Percentiles rank a stretch among this genome's conserved stretches.
Evolutionary conservation across 2,113 vertebrate genomes (phyloP).

Genomic region (Rhinoderma darwinii): DNA sequence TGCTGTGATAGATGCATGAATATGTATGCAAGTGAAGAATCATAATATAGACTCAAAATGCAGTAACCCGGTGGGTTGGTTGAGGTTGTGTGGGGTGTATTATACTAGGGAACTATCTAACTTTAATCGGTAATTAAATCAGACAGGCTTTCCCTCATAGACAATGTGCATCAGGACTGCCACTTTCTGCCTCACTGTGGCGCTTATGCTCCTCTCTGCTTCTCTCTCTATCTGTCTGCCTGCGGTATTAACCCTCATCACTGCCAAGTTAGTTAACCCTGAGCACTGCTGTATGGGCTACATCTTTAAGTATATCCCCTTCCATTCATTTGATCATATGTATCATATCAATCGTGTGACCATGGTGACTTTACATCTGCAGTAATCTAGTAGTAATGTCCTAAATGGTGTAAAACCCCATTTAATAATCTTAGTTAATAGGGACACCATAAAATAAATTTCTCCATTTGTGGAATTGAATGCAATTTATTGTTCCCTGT

Average conservation of each 20-base stretch:
- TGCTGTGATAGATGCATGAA: background rate
- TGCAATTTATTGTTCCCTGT: background rate
- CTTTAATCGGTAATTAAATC: slow-evolving; percentile 59
- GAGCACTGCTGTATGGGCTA: background rate
- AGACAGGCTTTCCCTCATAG: slow-evolving; percentile 50
- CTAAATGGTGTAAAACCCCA: background rate
- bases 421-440: background rate
- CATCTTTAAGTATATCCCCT: background rate
- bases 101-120: slow-evolving; percentile 43
- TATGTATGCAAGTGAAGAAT: background rate
- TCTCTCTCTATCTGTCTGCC: slow-evolving; percentile 21
- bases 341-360: background rate
- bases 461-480: background rate
- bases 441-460: background rate
- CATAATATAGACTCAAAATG: background rate
- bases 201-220: slow-evolving; percentile 44
- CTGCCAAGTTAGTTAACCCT: slow-evolving; percentile 46
- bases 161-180: slow-evolving; percentile 5
- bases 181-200: slow-evolving; percentile 55
- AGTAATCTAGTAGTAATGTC: background rate
- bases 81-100: background rate
- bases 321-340: background rate
- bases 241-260: slow-evolving; percentile 47
- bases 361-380: background rate
- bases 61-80: background rate